Base-by-base conservation (phyloP, 1,140 invertebrate genomes). In the Leptinotarsa texana region DNA sequence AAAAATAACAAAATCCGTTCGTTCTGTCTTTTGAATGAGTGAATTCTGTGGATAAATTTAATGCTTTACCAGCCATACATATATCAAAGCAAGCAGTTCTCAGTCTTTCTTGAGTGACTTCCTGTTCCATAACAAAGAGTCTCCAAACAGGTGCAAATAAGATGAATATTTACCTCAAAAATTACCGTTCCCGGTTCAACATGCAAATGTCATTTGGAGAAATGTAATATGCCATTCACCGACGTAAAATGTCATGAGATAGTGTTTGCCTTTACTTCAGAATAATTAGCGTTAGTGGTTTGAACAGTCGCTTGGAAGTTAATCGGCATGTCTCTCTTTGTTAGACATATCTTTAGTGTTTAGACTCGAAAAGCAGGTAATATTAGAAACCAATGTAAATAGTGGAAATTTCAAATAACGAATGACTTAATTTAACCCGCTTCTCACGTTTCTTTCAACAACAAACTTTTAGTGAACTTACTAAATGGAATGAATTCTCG, bases 231-330 rank as follows among this genome's bases (percentile, higher is more conserved):
- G 17, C 51, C 17, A 57, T 57, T 57, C 51, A 57, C 51, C 51
- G 51, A 57, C 51, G 51, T 57, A 15, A 57, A 57, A 57, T 57
- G 51, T 57, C 51, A 57, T 57, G 51, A 57, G 51, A 57, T n/a
- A 57, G 51, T 57, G 51, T 57, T 57, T 57, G 51, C n/a, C n/a
- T 57, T 57, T 5, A 57, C 51, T 57, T 57, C 6, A 57, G 51
- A 17, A 57, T 57, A 15, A 57, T 57, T 57, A 57, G 51, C n/a
- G 51, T 57, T 57, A 57, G 51, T 17, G 51, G 51, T 57, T 57
- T 57, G 51, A 17, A 57, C 51, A 57, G 15, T 57, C 51, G 6
- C 17, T 57, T 57, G 51, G 51, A 57, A 57, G 51, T 17, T 13
- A 57, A 57, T 15, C 15, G 51, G 51, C 27, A 33, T 8, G 27